Conservation (phyloP, 2,888 invertebrate species). For the Cheilosia vulpina region DNA sequence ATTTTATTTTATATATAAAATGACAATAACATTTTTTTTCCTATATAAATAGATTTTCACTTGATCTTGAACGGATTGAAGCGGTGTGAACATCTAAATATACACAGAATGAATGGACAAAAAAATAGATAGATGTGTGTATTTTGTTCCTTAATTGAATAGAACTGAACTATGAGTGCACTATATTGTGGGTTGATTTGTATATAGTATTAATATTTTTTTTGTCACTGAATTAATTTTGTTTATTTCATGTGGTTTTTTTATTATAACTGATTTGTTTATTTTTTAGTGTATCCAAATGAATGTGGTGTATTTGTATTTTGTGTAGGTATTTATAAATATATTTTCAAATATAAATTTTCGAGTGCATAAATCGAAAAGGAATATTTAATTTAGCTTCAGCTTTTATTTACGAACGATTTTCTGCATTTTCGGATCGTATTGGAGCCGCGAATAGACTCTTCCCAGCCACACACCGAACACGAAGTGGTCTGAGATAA, state of each 20-base stretch:
- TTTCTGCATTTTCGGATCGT: constrained; percentile 64
- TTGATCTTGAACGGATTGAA: constrained; percentile 72
- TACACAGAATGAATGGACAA: constrained; percentile 41
- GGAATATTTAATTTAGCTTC: constrained; percentile 9
- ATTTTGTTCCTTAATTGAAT: constrained; percentile 20
- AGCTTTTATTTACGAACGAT: constrained; percentile 57
- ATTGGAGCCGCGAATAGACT: constrained; percentile 65
- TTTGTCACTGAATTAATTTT: constrained; percentile 59
- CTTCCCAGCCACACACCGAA: constrained; percentile 67
- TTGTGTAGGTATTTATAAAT: constrained; percentile 22
- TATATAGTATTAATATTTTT: constrained; percentile 5
- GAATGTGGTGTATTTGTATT: constrained; percentile 31
- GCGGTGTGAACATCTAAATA: constrained; percentile 60
- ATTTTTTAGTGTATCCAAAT: constrained; percentile 40
- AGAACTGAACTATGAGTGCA: constrained; percentile 41
- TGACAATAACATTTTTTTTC: constrained; percentile 64
- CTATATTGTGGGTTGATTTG: constrained; percentile 26
- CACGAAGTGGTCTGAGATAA: constrained; percentile 68
- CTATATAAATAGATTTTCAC: constrained; percentile 70
- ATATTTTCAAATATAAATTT: constrained; percentile 16
- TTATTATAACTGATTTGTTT: constrained; percentile 20
- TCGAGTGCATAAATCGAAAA: constrained; percentile 21
- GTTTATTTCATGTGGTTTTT: constrained; percentile 45
- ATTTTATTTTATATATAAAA: constrained; percentile 56
- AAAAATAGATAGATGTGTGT: constrained; percentile 10